phyloP scores from a whole-genome alignment of 2,797 vertebrate genomes.

The Lithobates pipiens region DNA sequence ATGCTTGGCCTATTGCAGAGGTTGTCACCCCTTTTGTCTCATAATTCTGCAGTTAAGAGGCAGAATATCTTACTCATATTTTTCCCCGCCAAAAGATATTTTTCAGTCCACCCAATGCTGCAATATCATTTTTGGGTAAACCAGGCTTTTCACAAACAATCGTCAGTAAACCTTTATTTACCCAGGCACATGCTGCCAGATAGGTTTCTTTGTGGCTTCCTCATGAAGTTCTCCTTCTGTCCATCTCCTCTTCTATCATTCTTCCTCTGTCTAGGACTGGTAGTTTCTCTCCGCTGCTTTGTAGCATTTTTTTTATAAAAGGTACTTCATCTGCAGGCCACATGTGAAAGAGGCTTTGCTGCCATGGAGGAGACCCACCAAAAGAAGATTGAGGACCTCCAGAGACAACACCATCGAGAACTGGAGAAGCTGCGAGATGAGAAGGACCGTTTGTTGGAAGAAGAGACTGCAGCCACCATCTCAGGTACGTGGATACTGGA shows the following conservation, averaged over 20 bases:
- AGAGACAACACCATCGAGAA: conserved; percentile 95
- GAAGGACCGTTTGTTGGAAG: conserved; percentile 91
- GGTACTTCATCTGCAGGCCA: conserved; percentile 81
- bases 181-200: too few species aligned
- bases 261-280: background rate
- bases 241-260: too few species aligned
- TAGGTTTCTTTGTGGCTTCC: too few species aligned
- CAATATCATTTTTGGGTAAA: too few species aligned
- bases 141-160: too few species aligned
- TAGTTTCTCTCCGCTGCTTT: background rate
- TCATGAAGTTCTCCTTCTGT: too few species aligned
- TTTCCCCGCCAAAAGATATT: background rate
- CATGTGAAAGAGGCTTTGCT: conserved; percentile 95
- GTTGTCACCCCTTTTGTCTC: too few species aligned
- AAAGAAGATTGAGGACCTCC: conserved; percentile 93
- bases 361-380: conserved; percentile 98
- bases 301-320: background rate
- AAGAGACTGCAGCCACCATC: conserved; percentile 96
- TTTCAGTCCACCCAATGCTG: too few species aligned
- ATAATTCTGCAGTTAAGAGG: too few species aligned
- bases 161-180: too few species aligned
- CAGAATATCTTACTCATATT: background rate
- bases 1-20: too few species aligned
- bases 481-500: conserved; percentile 79
- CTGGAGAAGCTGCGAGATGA: conserved; percentile 93